Evolutionary conservation across 2,797 vertebrate genomes (phyloP).

Genomic region (Siniperca scherzeri): DNA sequence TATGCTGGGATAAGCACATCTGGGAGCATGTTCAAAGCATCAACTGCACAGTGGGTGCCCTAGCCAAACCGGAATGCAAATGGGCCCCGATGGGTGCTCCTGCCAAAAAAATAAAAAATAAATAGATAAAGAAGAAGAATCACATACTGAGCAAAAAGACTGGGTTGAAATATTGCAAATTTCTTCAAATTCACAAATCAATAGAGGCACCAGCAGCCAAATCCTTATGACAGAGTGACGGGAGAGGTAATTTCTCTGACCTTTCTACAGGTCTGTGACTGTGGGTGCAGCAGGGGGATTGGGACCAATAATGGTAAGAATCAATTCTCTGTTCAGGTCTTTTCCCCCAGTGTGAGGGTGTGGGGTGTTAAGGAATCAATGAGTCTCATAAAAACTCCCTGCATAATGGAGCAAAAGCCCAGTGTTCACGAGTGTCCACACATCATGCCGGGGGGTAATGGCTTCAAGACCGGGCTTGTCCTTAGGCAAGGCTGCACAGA

Average conservation of each 20-base stretch:
- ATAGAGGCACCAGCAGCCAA: conserved; percentile 43
- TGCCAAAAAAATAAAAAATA: conserved; percentile 12
- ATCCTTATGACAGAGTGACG: conserved; percentile 41
- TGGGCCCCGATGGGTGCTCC: conserved; percentile 45
- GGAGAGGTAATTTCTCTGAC: conserved; percentile 71
- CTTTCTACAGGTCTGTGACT: conserved; percentile 72
- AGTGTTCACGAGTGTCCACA: conserved; percentile 49
- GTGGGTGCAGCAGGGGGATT: conserved; percentile 41
- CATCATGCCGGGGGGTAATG: neutral
- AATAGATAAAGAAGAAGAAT: conserved; percentile 21
- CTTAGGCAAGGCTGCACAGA: conserved; percentile 35
- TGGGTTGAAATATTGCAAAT: conserved; percentile 48
- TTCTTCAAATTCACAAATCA: conserved; percentile 62
- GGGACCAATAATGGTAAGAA: conserved; percentile 71
- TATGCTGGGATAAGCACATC: conserved; percentile 74
- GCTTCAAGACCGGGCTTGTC: conserved; percentile 42
- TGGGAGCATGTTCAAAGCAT: conserved; percentile 77
- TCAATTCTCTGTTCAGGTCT: conserved; percentile 71
- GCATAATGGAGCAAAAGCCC: conserved; percentile 54
- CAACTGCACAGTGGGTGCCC: conserved; percentile 62
- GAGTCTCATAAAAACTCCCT: conserved; percentile 65
- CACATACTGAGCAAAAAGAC: conserved; percentile 27
- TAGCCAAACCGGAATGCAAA: conserved; percentile 69
- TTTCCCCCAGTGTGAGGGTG: conserved; percentile 30
- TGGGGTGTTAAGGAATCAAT: conserved; percentile 66